Evolutionary conservation across 2,888 invertebrate genomes (phyloP).

Genomic region (Meghimatium bilineatum): DNA sequence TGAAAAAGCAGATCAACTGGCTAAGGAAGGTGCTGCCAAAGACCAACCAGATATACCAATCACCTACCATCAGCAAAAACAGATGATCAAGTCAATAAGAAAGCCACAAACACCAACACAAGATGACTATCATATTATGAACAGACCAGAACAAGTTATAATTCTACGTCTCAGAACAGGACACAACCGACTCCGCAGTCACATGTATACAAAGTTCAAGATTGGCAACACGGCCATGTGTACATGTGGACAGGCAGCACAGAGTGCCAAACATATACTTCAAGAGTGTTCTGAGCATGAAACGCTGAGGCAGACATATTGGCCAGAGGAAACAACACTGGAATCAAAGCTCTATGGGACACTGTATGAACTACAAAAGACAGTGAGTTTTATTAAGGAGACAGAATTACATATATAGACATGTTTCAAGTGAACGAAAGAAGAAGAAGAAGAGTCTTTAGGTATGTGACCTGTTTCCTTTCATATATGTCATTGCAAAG

Average conservation of each 20-base stretch:
- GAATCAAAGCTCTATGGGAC: not conserved
- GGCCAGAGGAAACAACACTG: not conserved
- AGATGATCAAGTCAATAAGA: not conserved
- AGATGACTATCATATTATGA: not conserved
- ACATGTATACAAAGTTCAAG: not conserved
- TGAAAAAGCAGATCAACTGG: not conserved
- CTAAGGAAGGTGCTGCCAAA: not conserved
- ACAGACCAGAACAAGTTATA: not conserved
- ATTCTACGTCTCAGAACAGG: not conserved
- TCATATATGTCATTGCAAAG: too few species aligned
- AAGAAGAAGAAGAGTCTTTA: not conserved
- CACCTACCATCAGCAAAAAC: not conserved
- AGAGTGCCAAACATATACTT: not conserved
- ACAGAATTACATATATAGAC: conserved; percentile 1
- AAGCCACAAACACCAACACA: not conserved
- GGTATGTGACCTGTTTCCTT: too few species aligned
- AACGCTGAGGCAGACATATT: not conserved
- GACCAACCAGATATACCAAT: not conserved
- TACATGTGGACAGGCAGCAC: not conserved
- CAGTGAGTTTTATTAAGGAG: conserved; percentile 2
- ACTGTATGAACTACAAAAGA: not conserved
- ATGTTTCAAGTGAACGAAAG: conserved; percentile 10
- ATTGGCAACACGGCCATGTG: not conserved
- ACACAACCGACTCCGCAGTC: not conserved
- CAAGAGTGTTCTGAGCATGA: not conserved